These are phyloP conservation scores for Drosophila mettleri DNA, from an alignment of 2,888 invertebrate genomes.

Conservation along the genomic window DNA sequence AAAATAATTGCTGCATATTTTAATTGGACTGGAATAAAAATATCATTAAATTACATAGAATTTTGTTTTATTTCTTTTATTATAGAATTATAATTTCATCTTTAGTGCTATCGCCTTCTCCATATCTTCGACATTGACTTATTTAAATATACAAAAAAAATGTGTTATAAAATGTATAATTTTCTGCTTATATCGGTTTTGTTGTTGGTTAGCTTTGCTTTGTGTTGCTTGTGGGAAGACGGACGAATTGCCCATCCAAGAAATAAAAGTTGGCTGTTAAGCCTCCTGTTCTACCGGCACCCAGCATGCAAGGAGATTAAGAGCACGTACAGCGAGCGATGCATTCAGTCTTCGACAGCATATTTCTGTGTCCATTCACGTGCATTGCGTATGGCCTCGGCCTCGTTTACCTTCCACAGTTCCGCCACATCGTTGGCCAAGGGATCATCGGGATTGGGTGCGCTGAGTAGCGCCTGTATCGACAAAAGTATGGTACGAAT, in stretches of 20 bases:
- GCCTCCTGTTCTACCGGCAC: conserved; percentile 10
- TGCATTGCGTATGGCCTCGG: conserved; percentile 96
- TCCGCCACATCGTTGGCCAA: conserved; percentile 98
- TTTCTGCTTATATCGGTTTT: conserved; percentile 14
- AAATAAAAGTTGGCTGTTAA: conserved; percentile 7
- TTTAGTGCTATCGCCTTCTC: conserved; percentile 37
- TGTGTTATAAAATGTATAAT: conserved; percentile 41
- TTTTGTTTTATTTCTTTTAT: conserved; percentile 35
- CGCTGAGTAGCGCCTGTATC: conserved; percentile 98
- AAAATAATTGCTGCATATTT: too few species aligned
- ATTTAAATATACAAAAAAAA: conserved; percentile 57
- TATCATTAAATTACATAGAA: conserved; percentile 12
- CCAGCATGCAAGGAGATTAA: conserved; percentile 17
- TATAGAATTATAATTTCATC: conserved; percentile 48
- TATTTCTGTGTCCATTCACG: conserved; percentile 97
- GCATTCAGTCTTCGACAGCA: conserved; percentile 85
- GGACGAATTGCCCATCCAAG: conserved; percentile 12
- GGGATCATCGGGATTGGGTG: conserved; percentile 99
- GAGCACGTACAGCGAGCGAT: conserved; percentile 10
- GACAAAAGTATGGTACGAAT: conserved; percentile 98
- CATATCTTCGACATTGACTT: conserved; percentile 41
- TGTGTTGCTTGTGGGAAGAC: conserved; percentile 22
- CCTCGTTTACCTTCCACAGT: conserved; percentile 98
- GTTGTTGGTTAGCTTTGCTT: conserved; percentile 38
- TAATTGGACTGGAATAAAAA: conserved; percentile 1